Percentiles rank a stretch among this genome's conserved stretches.
Evolutionary conservation across 1,140 invertebrate genomes (phyloP).

Genomic region (Phymastichus coffea): DNA sequence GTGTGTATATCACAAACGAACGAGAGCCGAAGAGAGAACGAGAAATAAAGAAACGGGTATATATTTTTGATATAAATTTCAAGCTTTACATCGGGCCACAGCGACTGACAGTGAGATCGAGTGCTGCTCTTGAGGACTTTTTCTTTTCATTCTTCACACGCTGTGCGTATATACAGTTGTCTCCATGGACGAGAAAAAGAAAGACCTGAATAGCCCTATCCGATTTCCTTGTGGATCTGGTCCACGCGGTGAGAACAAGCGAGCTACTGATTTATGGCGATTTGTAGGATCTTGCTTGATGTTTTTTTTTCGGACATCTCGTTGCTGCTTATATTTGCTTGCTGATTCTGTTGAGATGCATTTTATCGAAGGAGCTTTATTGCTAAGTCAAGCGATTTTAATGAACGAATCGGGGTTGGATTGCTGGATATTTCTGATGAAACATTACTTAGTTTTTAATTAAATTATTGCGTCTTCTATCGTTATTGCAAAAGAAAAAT

Average conservation of each 20-base stretch:
- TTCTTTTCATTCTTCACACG: slow-evolving; percentile 31
- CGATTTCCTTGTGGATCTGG: slow-evolving; percentile 28
- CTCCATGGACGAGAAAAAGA: not conserved
- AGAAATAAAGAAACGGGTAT: no score
- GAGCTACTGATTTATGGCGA: slow-evolving; percentile 24
- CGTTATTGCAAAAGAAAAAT: no score
- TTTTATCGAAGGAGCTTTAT: no score
- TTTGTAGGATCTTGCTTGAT: slow-evolving; percentile 25
- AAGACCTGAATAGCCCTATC: slow-evolving; percentile 18
- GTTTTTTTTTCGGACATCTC: slow-evolving; percentile 11
- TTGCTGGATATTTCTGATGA: no score
- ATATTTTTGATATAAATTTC: no score
- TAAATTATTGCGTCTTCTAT: no score
- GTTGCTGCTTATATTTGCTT: no score
- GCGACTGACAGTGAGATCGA: slow-evolving; percentile 35
- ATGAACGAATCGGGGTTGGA: no score
- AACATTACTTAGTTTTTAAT: no score
- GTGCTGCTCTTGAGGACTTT: slow-evolving; percentile 21
- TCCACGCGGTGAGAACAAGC: slow-evolving; percentile 1
- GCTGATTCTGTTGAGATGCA: no score
- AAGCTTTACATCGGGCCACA: slow-evolving; percentile 4
- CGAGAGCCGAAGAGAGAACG: not conserved
- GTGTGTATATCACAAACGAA: not conserved
- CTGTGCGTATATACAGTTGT: slow-evolving; percentile 19
- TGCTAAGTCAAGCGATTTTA: no score